Base-by-base conservation (phyloP, 2,888 invertebrate genomes). In the Coelopa pilipes region DNA sequence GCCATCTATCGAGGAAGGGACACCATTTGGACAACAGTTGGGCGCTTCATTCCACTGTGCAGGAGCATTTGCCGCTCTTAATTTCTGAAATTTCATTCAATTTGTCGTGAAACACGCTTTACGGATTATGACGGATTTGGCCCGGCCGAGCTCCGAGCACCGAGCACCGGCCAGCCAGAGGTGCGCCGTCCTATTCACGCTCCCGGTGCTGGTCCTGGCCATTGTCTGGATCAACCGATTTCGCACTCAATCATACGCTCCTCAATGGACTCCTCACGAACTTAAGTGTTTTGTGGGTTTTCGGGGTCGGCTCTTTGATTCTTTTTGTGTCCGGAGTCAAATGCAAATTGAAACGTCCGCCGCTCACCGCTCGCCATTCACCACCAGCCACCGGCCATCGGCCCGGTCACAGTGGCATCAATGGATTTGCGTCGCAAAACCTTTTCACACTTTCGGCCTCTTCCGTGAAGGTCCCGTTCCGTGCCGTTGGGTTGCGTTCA, bases 81-180 rank as follows among this genome's bases (percentile, higher is more conserved):
- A 71, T 68, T 63, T 68, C 74, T 75, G 73, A 70, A 80, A 78
- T 73, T 80, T 80, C 81, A 81, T 81, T 82, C 79, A 86, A 86
- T 85, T 86, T 83, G 83, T 81, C 84, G 76, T 82, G 81, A 83
- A 86, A 86, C 84, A 83, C 82, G 84, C 85, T 86, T 86, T 83
- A 79, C 74, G 81, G 85, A 84, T 86, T 86, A 87, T 82, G 74
- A 80, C 82, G 81, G 85, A 84, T 85, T 84, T 80, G 21, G 15
- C 21, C 50, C 47, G 60, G 67, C 4, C 21, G 62, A 21, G 47
- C 49, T 49, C 60, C 9, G 49, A 49, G 10, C 49, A 13, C 13
- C 49, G 49, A 53, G 3, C 53, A n/a, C n/a, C n/a, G 3, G 53
- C 13, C 53, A 53, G 10, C n/a, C 53, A 60, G 59, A 15, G 49